Conservation (phyloP, 2,888 invertebrate species). For the Calephelis perditalis region DNA sequence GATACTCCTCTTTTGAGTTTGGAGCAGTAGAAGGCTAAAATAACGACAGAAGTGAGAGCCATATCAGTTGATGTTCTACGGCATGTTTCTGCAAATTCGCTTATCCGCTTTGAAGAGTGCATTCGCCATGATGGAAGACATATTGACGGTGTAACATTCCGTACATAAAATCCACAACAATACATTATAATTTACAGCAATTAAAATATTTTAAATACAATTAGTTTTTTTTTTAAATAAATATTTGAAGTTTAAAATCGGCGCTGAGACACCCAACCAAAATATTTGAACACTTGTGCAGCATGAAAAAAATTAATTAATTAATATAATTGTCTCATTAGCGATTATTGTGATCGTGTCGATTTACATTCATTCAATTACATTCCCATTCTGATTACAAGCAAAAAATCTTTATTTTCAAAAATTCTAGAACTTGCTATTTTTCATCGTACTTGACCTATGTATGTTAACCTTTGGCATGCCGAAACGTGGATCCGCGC, state of each 20-base stretch:
- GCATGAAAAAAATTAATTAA: too few relatives aligned
- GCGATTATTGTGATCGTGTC: too few relatives aligned
- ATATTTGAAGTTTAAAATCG: not conserved
- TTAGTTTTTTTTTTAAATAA: not conserved
- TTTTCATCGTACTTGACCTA: too few relatives aligned
- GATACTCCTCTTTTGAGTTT: slow-evolving; percentile 13
- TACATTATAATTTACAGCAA: not conserved
- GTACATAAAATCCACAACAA: slow-evolving; percentile 6
- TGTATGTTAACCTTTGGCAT: not conserved
- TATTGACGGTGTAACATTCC: slow-evolving; percentile 14
- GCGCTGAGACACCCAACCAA: not conserved
- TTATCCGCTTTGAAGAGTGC: slow-evolving; percentile 19
- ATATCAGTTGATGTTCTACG: slow-evolving; percentile 20
- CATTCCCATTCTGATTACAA: too few relatives aligned
- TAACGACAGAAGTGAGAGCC: slow-evolving; percentile 21
- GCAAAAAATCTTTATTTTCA: too few relatives aligned
- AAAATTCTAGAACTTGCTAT: too few relatives aligned
- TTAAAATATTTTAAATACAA: not conserved
- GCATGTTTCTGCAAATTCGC: slow-evolving; percentile 20
- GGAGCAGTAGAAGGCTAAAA: slow-evolving; percentile 18
- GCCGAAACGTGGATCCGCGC: not conserved
- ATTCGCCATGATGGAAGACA: slow-evolving; percentile 16
- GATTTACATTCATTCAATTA: too few relatives aligned
- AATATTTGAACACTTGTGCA: too few relatives aligned
- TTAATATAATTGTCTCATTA: too few relatives aligned